These are phyloP conservation scores for Leucophenga montana DNA, from an alignment of 2,888 invertebrate genomes.

Conservation along the genomic window DNA sequence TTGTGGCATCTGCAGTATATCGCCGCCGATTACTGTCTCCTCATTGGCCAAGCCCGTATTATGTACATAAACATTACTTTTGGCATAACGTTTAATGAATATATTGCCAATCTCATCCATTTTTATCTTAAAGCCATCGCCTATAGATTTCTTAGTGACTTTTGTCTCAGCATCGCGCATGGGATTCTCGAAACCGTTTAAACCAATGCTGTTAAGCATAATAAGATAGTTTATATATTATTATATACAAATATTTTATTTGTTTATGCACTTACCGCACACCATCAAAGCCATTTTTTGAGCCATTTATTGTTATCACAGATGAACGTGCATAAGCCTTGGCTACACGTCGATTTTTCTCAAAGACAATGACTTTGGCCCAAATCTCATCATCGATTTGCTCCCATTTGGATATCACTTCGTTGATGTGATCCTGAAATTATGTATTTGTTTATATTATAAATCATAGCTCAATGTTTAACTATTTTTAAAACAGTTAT, in stretches of 20 bases:
- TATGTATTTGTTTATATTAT: constrained; percentile 46
- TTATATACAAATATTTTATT: constrained; percentile 4
- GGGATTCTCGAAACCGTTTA: constrained; percentile 96
- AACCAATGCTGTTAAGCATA: constrained; percentile 84
- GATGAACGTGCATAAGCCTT: constrained; percentile 97
- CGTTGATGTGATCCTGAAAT: constrained; percentile 94
- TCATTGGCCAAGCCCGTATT: constrained; percentile 74
- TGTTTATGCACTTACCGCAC: constrained; percentile 80
- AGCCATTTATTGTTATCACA: constrained; percentile 95
- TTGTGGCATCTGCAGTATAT: constrained; percentile 79
- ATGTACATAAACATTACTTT: constrained; percentile 80
- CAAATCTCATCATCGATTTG: constrained; percentile 98
- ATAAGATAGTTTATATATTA: background rate
- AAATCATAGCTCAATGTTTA: background rate
- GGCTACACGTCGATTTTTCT: constrained; percentile 94
- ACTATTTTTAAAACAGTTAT: constrained; percentile 28
- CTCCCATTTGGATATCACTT: constrained; percentile 95
- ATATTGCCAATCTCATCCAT: constrained; percentile 84
- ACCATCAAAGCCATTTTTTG: constrained; percentile 96
- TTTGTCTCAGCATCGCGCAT: constrained; percentile 94
- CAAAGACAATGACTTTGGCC: constrained; percentile 98
- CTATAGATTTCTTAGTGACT: constrained; percentile 92
- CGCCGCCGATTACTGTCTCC: constrained; percentile 80
- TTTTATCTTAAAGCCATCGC: constrained; percentile 84
- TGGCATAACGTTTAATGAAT: constrained; percentile 80